Evolutionary conservation across 2,113 vertebrate species (phyloP), one percentile per base, ranked within the genome.

Genomic region (Rousettus leschenaultii): DNA sequence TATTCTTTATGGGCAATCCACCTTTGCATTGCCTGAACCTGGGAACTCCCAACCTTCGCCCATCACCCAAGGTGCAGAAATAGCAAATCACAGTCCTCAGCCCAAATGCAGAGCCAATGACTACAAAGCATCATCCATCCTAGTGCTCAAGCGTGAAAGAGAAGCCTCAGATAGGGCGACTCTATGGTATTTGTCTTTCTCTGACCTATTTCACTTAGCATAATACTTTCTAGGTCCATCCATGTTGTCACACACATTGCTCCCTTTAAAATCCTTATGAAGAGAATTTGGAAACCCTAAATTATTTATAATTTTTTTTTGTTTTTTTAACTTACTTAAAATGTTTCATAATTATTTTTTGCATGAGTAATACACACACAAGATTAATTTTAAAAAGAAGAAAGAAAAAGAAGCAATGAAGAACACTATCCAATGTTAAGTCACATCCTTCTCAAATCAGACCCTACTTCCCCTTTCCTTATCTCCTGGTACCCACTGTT

Each of bases 241-340:
- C 51, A 51, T 16, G 51, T 51, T 51, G 51, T 51, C 51, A 51
- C 51, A 51, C 51, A 51, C 51, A 26, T 57, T 7, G 22, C 11
- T 70, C 43, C 75, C 19, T 78, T 89, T 43, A 35, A 96, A 94
- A 66, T 79, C 35, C 18, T 79, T 19, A 4, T 53, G 71, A 91
- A 55, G 45, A 84, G 57, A 80, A 85, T 68, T 95, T 92, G n/a
- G 28, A 85, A 92, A 87, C 66, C 15, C n/a, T 43, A 92, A 22
- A 35, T 85, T 55, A 51, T 28, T 85, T 55, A 51, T 28, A 59
- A 80, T 13, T 53, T 88, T 79, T 45, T 45, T 45, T 45, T 45
- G 43, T 45, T 93, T n/a, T 40, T 75, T 40, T 35, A 74, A 51
- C 7, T 66, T 63, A 18, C 55, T 92, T 85, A 11, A 93, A 86